Base-by-base conservation (phyloP, 92 coral and sea anemone genomes). In the Phymanthus crucifer region DNA sequence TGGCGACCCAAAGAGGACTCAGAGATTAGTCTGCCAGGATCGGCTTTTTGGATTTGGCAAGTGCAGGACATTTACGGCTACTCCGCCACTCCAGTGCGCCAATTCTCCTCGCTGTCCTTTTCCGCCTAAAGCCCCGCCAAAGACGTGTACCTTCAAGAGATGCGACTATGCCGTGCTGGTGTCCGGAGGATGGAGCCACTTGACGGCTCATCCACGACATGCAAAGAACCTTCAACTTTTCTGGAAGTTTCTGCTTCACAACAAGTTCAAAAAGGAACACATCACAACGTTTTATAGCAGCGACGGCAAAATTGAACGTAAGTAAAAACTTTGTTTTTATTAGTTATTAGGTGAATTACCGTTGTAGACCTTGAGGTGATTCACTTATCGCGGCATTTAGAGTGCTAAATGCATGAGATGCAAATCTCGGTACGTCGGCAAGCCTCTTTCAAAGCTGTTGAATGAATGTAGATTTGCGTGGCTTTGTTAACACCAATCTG, bases 141-240 rank as follows among this genome's bases (percentile, higher is more conserved):
- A 61, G 11, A 46, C 29, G 32, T 96, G 99, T 80, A 73, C 79
- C 40, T 85, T 77, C 64, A 64, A 80, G 29, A 86, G 66, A n/a
- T 96, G 99, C 43, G 96, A 96, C 89, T 86, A 90, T 45, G 99
- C 92, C 1, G 94, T 96, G 24, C 76, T 96, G 40, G 74, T 96
- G 11, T 79, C 93, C 6, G 98, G 99, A 0, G 96, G 96, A 5
- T 96, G 99, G 99, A 87, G 82, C 74, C 66, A 91, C 6, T 85
- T 74, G 84, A 87, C 99, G 5, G 82, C 87, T 29, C 94, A 86
- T 43, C 87, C 86, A 5, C 89, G 84, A 24, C 90, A 90, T 74
- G 88, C 89, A 70, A 85, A 78, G 48, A 96, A 93, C 85, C 78
- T 93, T 9, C 79, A 84, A 66, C 71, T 84, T 46, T 75, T 96